Conservation (phyloP, 1,140 invertebrate species). For the Drosophila sucinea region DNA sequence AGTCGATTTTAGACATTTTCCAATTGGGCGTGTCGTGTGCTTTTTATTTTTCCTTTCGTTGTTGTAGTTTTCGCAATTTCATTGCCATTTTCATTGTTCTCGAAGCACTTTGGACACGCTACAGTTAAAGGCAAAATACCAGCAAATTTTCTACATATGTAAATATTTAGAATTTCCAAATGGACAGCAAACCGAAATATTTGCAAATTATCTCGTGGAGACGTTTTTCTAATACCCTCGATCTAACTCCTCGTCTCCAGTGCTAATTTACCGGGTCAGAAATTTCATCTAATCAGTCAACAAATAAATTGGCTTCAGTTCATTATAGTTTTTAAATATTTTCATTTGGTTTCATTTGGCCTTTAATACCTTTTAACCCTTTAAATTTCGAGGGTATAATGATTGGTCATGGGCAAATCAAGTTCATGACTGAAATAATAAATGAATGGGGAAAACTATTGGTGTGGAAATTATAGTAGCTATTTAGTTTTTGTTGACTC, state of each 20-base stretch:
- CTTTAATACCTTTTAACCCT: neutral
- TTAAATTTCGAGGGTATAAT: neutral
- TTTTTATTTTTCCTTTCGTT: neutral
- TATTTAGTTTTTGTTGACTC: neutral
- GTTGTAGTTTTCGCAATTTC: slow-evolving; percentile 15
- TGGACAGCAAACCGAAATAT: slow-evolving; percentile 1
- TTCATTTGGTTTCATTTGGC: neutral
- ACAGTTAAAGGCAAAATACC: slow-evolving; percentile 21
- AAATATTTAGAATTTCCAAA: slow-evolving; percentile 49
- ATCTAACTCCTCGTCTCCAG: no score
- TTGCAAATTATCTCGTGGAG: neutral
- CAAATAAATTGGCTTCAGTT: neutral
- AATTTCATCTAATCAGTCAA: no score
- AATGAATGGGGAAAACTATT: neutral
- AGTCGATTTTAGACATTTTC: slow-evolving; percentile 31
- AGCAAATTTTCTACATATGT: slow-evolving; percentile 29
- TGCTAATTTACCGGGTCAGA: no score
- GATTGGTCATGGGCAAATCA: neutral
- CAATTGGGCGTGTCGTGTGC: slow-evolving; percentile 33
- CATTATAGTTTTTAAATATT: no score
- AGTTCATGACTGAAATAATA: neutral
- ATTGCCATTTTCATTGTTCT: slow-evolving; percentile 6
- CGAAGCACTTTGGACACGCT: slow-evolving; percentile 34
- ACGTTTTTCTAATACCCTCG: neutral
- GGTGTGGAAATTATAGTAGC: neutral